Base-by-base conservation (phyloP, 2,113 vertebrate genomes). In the Poeciliopsis turrubarensis region DNA sequence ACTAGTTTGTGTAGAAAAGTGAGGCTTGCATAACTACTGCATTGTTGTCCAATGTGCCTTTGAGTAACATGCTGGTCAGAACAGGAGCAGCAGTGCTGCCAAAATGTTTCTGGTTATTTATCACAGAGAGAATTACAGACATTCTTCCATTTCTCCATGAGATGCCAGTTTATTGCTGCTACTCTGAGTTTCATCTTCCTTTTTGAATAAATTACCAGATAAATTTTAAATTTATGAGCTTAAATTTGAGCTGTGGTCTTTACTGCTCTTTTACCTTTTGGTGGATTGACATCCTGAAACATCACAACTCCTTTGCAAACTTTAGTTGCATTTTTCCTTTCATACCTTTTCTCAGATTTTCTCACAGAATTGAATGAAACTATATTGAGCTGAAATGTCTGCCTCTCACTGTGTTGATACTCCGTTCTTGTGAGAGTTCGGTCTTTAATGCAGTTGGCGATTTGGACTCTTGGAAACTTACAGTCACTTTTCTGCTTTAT, bases 401-500 rank as follows among this genome's bases (percentile, higher is more conserved):
- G 19, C 17, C 47, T 54, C 14, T 22, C 19, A 22, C 47, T 54
- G 17, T 54, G 22, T 2, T 54, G 22, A 54, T n/a, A 3, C 51
- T 57, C 51, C 0, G 2, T n/a, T 57, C 25, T n/a, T n/a, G 22
- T 7, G 8, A 9, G 25, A 57, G 51, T 3, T 72, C 11, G 10
- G 15, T 51, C 44, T 26, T 4, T 69, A 61, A 66, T 65, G 64
- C 60, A 74, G 29, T 13, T 14, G 27, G 29, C 3, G 62, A 72
- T 74, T 63, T 39, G 13, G 57, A 65, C 27, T 39, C 78, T 86
- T 70, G 57, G 75, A 85, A 79, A 80, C 77, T 7, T 70, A 80
- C 78, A 62, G 51, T 64, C 4, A 6, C 34, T 31, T 1, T 51
- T 68, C 66, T 79, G 75, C 78, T 86, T 41, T 15, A 85, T 85